Evolutionary conservation across 2,888 invertebrate genomes (phyloP), one percentile per base, ranked within the genome.

Genomic region (Caenorhabditis parvicauda): DNA sequence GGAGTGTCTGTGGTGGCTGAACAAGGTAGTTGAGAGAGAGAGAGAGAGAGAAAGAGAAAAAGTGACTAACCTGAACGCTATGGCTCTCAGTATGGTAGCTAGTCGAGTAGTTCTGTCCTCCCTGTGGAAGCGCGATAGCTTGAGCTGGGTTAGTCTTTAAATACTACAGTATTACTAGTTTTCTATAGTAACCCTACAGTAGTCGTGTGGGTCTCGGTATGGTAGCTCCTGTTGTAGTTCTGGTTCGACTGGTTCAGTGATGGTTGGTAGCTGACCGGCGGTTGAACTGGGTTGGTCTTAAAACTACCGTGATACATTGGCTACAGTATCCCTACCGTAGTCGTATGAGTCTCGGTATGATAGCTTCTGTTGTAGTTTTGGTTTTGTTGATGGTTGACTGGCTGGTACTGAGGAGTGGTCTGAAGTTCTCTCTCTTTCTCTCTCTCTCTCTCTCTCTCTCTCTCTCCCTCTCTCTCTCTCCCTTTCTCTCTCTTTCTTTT

Each of bases 31-130:
- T 32, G n/a, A n/a, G 35, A 32, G 35, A n/a, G 17, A 35, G 6
- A 14, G 43, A 7, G 28, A 17, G 4, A 5, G 22, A 22, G 19
- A n/a, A 37, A 44, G 1, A 17, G 6, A 14, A 24, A 19, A 24
- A 19, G 22, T 19, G 9, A 9, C 14, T 44, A 46, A 59, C 59
- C 39, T 57, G 54, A 4, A 57, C 51, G 43, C 43, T 45, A 29
- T 63, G 63, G 6, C 58, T 58, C 46, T 64, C 63, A n/a, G 63
- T 64, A 28, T 64, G 63, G 21, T 63, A 63, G 52, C 59, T 59
- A 43, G 38, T 54, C 32, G 59, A 59, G 45, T 59, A 48, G 45
- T 59, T 64, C 9, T 55, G 54, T 25, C 35, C 14, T 4, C n/a
- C 37, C 22, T 53, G 46, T 51, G 57, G 62, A 2, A 62, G 48